Evolutionary conservation across 2,113 vertebrate species (phyloP).

Genomic region (Setophaga coronata): DNA sequence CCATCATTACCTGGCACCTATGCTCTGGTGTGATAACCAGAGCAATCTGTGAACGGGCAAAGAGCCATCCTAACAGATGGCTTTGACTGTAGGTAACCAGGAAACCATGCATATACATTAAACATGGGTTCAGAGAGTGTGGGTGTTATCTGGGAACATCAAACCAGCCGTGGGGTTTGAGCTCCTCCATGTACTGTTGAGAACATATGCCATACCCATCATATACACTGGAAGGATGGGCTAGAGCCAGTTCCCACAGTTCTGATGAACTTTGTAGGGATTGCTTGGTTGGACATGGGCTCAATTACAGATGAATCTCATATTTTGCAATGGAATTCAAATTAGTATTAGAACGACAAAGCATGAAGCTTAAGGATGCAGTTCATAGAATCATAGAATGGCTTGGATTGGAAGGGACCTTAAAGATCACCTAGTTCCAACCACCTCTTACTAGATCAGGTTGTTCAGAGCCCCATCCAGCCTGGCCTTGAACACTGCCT

Average conservation of each 20-base stretch:
- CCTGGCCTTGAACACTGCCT: not conserved
- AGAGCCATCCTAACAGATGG: constrained; percentile 65
- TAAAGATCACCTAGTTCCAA: not conserved
- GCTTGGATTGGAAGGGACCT: not conserved
- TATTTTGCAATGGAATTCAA: not conserved
- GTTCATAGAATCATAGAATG: not conserved
- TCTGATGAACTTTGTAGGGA: not conserved
- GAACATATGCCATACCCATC: not conserved
- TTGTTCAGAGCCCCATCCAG: not conserved
- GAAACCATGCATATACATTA: constrained; percentile 48
- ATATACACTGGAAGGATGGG: not conserved
- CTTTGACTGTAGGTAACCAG: constrained; percentile 36
- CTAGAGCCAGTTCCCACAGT: not conserved
- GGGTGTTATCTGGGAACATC: constrained; percentile 24
- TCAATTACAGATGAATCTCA: not conserved
- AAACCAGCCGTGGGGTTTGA: constrained; percentile 16
- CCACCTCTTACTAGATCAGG: not conserved
- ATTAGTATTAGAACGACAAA: not conserved
- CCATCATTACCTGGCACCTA: constrained; percentile 64
- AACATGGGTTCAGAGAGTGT: not conserved
- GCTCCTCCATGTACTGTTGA: not conserved
- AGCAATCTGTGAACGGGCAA: constrained; percentile 57
- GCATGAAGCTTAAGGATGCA: not conserved
- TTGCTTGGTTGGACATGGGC: not conserved
- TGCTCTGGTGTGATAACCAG: constrained; percentile 40